phyloP scores from a whole-genome alignment of 2,797 vertebrate genomes.

The Melanotaenia trifasciata region DNA sequence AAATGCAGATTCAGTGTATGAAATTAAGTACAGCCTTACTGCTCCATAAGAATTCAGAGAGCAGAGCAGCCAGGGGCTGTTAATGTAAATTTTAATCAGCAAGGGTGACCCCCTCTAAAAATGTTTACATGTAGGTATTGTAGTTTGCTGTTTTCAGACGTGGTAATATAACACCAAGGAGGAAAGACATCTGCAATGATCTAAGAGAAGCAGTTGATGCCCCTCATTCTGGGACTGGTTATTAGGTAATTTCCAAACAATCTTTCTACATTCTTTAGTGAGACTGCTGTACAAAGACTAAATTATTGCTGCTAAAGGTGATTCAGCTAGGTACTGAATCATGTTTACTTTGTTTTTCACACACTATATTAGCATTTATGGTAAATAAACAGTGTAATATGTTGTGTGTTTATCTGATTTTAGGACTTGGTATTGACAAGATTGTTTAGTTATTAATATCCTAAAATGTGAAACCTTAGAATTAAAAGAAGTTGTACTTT shows the following conservation, averaged over 20 bases:
- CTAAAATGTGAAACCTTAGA: background rate
- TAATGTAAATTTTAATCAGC: too few species aligned
- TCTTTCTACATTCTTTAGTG: background rate
- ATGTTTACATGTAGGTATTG: too few species aligned
- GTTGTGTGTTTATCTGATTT: background rate
- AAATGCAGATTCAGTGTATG: background rate
- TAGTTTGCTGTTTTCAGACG: too few species aligned
- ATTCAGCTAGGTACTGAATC: background rate
- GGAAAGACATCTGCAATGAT: background rate
- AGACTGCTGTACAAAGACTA: background rate
- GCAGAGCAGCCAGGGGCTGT: too few species aligned
- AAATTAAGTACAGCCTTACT: background rate
- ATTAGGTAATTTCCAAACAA: background rate
- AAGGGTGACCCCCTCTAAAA: too few species aligned
- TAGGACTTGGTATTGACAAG: background rate
- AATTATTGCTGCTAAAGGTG: background rate
- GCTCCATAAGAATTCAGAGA: background rate
- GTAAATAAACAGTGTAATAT: background rate
- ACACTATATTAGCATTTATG: background rate
- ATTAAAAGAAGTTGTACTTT: background rate
- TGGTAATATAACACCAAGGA: too few species aligned
- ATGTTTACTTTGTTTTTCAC: background rate
- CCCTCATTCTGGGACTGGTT: too few species aligned
- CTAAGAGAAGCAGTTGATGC: too few species aligned
- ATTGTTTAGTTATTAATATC: background rate